Base-by-base conservation (phyloP, 1,140 invertebrate species). In the Dendroctonus valens region DNA sequence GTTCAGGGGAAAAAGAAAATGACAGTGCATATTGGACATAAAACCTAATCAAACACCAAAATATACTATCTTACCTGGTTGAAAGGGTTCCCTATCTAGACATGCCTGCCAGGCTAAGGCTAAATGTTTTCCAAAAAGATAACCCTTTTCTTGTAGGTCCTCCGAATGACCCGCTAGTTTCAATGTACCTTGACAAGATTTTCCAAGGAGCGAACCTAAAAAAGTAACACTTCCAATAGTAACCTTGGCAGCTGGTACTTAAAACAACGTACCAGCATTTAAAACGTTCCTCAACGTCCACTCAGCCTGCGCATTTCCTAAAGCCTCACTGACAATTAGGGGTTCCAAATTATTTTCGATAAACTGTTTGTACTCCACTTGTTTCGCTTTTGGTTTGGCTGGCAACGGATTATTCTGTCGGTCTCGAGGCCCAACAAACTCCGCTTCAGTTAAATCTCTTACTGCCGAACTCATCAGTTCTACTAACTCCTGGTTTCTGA, bases 31-130 rank as follows among this genome's bases (percentile, higher is more conserved):
- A n/a, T n/a, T n/a, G n/a, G 26, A 26, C 3, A 26, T 26, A 26
- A 26, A 26, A 46, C 0, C 42, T 46, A 4, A 46, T 46, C 7
- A 14, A 0, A 38, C 14, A 58, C n/a, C n/a, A 14, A 41, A 58
- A 26, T 2, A 1, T 26, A 26, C 1, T 26, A 9, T 12, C 26
- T 39, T 48, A 66, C 86, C 83, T n/a, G 84, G 82, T 9, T 79
- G 67, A 58, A 78, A 76, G 6, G 73, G 72, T 74, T 78, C 73
- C 40, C 73, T 69, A 49, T 87, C 85, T 3, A 86, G 71, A 71
- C 84, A 84, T n/a, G 94, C 93, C 81, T 97, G 93, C 88, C 92
- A 94, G 41, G 92, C 92, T 39, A 95, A 81, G 0, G 92, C 92
- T 51, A 97, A 81, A 81, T 96, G 91, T 77, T 92, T 91, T n/a